Conservation (phyloP, 1,140 invertebrate genomes). For the Armadillidium nasatum region DNA sequence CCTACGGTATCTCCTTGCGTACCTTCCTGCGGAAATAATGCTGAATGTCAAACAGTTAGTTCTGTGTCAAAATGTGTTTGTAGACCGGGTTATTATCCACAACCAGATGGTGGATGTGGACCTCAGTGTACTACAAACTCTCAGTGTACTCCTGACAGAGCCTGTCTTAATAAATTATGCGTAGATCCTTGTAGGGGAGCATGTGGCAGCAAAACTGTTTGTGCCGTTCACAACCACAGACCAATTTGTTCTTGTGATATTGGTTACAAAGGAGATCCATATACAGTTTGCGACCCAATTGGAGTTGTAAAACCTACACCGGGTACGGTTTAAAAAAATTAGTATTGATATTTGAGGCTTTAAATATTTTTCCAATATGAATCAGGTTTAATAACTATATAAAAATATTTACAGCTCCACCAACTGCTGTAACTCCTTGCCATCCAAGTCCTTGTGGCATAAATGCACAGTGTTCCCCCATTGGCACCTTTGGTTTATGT, state of each 20-base stretch:
- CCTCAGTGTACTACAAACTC: constrained; percentile 71
- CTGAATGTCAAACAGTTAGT: constrained; percentile 43
- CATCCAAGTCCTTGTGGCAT: constrained; percentile 69
- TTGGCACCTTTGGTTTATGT: constrained; percentile 17
- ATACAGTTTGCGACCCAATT: constrained; percentile 70
- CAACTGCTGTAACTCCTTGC: constrained; percentile 57
- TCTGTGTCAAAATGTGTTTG: constrained; percentile 46
- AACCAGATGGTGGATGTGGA: constrained; percentile 68
- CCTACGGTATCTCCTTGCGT: not conserved
- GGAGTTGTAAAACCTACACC: constrained; percentile 47
- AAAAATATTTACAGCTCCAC: constrained; percentile 35
- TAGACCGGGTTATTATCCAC: constrained; percentile 47
- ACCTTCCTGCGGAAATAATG: constrained; percentile 48
- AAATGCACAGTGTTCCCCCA: constrained; percentile 48
- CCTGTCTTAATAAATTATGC: constrained; percentile 65
- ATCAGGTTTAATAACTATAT: too few relatives aligned
- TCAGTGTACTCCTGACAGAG: constrained; percentile 47
- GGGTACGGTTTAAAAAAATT: not conserved
- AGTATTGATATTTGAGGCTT: too few relatives aligned
- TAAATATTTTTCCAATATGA: too few relatives aligned
- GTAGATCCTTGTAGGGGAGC: constrained; percentile 72
- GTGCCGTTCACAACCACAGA: constrained; percentile 78
- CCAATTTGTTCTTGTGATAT: constrained; percentile 74
- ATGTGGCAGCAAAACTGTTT: constrained; percentile 75
- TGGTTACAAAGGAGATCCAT: constrained; percentile 76